Evolutionary conservation across 2,113 vertebrate genomes (phyloP).

Genomic region (Epinephelus lanceolatus): DNA sequence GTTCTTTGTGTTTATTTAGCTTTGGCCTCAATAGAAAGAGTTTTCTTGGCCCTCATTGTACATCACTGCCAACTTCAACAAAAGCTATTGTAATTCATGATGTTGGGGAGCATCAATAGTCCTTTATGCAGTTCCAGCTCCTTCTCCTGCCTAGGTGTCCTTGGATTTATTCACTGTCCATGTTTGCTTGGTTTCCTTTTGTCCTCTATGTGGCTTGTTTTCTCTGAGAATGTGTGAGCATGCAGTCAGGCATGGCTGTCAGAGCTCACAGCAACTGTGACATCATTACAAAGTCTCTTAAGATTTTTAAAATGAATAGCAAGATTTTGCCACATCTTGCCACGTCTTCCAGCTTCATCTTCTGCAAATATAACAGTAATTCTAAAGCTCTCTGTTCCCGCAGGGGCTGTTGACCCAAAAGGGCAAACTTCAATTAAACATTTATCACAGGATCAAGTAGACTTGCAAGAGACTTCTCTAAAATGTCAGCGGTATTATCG

Average conservation of each 20-base stretch:
- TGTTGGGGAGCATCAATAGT: background rate
- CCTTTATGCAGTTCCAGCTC: rapidly evolving
- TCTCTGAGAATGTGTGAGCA: background rate
- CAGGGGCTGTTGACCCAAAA: background rate
- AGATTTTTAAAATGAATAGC: background rate
- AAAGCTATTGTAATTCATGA: background rate
- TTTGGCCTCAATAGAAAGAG: background rate
- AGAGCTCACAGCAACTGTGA: background rate
- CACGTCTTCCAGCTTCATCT: background rate
- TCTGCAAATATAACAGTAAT: background rate
- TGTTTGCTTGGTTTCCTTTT: rapidly evolving
- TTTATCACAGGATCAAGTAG: slow-evolving; percentile 6
- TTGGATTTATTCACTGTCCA: slow-evolving; percentile 15
- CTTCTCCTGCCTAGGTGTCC: too few relatives aligned
- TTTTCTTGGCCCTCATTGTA: background rate
- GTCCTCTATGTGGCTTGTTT: background rate
- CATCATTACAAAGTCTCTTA: background rate
- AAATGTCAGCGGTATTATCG: slow-evolving; percentile 33
- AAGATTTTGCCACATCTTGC: background rate
- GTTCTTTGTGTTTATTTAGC: slow-evolving; percentile 6
- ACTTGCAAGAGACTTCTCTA: slow-evolving; percentile 2
- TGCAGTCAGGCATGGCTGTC: background rate
- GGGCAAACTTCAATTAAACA: slow-evolving; percentile 11
- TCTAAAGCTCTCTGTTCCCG: background rate
- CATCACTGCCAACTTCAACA: slow-evolving; percentile 3